Evolutionary conservation across 2,888 invertebrate genomes (phyloP).

Genomic region (Pyrrhosoma nymphula): DNA sequence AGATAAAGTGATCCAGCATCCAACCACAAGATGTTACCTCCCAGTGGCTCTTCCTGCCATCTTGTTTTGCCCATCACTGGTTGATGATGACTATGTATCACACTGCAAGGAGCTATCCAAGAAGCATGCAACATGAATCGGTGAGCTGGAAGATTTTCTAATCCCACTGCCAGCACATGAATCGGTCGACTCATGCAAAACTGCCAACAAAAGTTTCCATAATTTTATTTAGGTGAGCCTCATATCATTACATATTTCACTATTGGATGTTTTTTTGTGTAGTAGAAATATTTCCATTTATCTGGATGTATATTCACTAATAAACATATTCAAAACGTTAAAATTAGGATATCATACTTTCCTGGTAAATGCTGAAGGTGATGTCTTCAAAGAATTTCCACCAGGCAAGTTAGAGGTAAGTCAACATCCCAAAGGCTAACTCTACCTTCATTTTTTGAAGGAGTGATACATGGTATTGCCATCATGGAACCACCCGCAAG

Average conservation of each 20-base stretch:
- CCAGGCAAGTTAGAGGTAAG: no score
- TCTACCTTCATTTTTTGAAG: no score
- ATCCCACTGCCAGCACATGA: slow-evolving; percentile 71
- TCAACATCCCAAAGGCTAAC: no score
- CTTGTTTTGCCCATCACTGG: slow-evolving; percentile 7
- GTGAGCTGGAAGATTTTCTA: slow-evolving; percentile 70
- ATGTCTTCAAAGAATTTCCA: no score
- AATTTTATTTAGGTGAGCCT: not conserved
- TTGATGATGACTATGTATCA: not conserved
- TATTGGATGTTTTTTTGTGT: not conserved
- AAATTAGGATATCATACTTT: no score
- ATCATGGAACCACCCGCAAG: no score
- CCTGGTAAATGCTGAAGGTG: no score
- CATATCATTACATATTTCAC: not conserved
- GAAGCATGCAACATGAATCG: slow-evolving; percentile 47
- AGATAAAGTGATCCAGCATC: slow-evolving; percentile 76
- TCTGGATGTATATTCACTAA: no score
- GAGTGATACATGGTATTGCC: no score
- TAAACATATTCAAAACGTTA: no score
- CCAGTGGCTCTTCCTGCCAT: slow-evolving; percentile 42
- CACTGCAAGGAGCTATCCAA: not conserved
- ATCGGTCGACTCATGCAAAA: slow-evolving; percentile 69
- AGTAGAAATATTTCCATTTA: not conserved
- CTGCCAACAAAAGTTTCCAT: not conserved
- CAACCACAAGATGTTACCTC: slow-evolving; percentile 73